Percentiles rank a stretch among this genome's conserved stretches.
Evolutionary conservation across 2,888 invertebrate genomes (phyloP).

Genomic region (Diarsia brunnea): DNA sequence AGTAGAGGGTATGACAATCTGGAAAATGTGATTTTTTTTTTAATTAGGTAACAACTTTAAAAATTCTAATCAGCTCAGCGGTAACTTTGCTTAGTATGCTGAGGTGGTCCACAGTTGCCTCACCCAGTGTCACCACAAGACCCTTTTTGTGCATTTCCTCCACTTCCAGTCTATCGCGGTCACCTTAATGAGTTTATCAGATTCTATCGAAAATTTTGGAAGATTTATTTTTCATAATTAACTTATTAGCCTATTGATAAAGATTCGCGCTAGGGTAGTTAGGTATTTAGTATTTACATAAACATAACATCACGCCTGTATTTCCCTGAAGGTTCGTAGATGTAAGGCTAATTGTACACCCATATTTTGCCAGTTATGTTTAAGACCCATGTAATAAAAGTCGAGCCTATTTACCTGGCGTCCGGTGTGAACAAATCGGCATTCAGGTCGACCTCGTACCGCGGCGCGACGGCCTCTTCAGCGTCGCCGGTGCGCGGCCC

Average conservation of each 20-base stretch:
- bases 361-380: neutral
- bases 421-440: constrained; percentile 50
- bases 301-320: neutral
- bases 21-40: constrained; percentile 32
- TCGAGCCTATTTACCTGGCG: constrained; percentile 28
- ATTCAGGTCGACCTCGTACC: constrained; percentile 71
- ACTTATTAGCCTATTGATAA: neutral
- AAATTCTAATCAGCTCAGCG: neutral
- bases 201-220: neutral
- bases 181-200: neutral
- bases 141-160: neutral
- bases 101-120: neutral
- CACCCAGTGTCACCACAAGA: neutral
- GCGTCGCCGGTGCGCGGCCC: constrained; percentile 22
- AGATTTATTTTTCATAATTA: neutral
- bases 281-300: neutral
- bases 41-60: neutral
- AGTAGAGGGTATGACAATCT: constrained; percentile 69
- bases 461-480: constrained; percentile 27
- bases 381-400: neutral
- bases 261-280: neutral
- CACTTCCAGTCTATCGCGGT: too few relatives aligned
- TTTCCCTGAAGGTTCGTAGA: neutral
- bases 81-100: neutral
- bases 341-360: neutral